phyloP scores from a whole-genome alignment of 2,113 vertebrate species.

The Chaenogobius annularis region DNA sequence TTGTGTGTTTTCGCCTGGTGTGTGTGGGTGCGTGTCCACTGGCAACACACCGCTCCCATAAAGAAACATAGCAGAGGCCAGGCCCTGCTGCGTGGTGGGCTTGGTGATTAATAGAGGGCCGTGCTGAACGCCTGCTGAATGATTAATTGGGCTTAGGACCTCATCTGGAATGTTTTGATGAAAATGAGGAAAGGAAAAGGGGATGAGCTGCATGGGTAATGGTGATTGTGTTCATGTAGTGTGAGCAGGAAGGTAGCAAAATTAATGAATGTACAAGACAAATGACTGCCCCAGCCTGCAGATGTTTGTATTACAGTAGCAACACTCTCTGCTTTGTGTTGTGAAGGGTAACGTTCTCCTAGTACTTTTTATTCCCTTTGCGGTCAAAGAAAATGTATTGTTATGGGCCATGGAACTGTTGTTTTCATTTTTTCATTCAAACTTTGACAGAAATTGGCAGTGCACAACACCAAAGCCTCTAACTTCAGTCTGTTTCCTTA shows the following conservation, averaged over 20 bases:
- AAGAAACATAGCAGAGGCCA: slow-evolving; percentile 40
- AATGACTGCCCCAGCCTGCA: slow-evolving; percentile 27
- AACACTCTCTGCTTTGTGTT: background rate
- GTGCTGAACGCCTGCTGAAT: slow-evolving; percentile 53
- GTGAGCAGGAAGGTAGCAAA: slow-evolving; percentile 17
- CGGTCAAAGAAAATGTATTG: background rate
- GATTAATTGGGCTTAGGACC: slow-evolving; percentile 79
- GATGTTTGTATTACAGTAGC: slow-evolving; percentile 25
- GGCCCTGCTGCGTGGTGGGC: slow-evolving; percentile 42
- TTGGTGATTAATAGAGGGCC: slow-evolving; percentile 66
- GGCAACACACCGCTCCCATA: slow-evolving; percentile 53
- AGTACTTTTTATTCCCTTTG: background rate
- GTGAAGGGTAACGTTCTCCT: background rate
- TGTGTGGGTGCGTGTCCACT: slow-evolving; percentile 35
- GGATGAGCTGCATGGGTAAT: slow-evolving; percentile 29
- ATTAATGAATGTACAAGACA: slow-evolving; percentile 52
- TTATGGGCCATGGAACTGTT: no score
- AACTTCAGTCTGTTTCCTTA: no score
- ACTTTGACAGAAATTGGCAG: no score
- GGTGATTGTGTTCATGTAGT: slow-evolving; percentile 14
- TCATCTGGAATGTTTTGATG: slow-evolving; percentile 76
- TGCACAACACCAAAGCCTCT: no score
- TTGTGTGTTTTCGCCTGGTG: background rate
- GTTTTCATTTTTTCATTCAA: no score
- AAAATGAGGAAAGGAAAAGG: slow-evolving; percentile 69